Percentiles rank a stretch among this genome's conserved stretches.
Conservation (phyloP, 2,888 invertebrate genomes). For the Heteromyza rotundicornis region DNA sequence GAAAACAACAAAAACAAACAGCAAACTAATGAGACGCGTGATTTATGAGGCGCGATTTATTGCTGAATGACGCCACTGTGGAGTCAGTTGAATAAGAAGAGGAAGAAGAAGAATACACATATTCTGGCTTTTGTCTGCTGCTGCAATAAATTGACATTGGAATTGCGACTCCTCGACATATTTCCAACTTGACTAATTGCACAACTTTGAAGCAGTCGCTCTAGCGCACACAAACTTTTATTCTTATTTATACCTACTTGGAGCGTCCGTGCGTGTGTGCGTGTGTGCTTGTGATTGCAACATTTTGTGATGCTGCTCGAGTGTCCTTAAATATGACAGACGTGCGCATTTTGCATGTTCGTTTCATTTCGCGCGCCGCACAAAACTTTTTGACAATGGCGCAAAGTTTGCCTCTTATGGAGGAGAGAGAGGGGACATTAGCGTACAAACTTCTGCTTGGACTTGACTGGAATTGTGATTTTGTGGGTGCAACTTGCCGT, state of each 20-base stretch:
- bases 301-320: neutral
- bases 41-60: neutral
- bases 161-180: neutral
- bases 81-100: no score
- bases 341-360: neutral
- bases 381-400: no score
- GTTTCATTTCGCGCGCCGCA: no score
- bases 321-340: neutral
- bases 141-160: neutral
- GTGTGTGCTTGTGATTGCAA: no score
- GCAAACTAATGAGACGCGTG: neutral
- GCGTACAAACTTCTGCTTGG: no score
- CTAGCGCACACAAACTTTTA: neutral
- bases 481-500: no score
- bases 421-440: no score
- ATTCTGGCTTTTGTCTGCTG: neutral
- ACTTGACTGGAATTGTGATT: no score
- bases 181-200: constrained; percentile 5
- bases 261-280: no score
- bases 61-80: no score
- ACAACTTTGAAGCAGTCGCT: neutral
- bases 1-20: neutral
- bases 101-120: no score
- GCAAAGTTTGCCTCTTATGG: no score
- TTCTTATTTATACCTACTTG: neutral